Evolutionary conservation across 2,888 invertebrate species (phyloP), one percentile per base, ranked within the genome.

Genomic region (Pterostichus niger): DNA sequence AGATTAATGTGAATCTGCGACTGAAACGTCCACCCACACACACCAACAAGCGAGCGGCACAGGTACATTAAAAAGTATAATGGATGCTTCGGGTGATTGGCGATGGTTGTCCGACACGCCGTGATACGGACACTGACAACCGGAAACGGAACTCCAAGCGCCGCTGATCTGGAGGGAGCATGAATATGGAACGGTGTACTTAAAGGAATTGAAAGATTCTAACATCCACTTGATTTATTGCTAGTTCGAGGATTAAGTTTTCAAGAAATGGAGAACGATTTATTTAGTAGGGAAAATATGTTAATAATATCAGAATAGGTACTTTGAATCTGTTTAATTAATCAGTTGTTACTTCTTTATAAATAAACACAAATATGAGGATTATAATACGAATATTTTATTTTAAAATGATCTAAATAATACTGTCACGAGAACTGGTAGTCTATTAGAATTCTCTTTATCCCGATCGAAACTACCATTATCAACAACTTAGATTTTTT

Each of bases 1-100:
- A 82, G 82, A 82, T 82, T 82, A 82, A 82, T 82, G 82, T 75
- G 82, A 82, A 82, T 24, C 81, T 81, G 81, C 68, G 81, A 46
- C 11, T 81, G 81, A 81, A 71, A 44, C 81, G 49, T 52, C 64
- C 59, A 59, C 31, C 10, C 40, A 71, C 68, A 40, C 44, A 71
- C 44, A 33, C 5, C 10, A 64, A n/a, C 31, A 59, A 31, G 17
- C 52, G 35, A 64, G 35, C 64, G 24, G 56, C 56, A 24, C 79
- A 52, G 52, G 44, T 61, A 68, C 80, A 80, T 80, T 80, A 80
- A 68, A 80, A 80, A 80, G 80, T 80, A 80, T 80, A 80, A 80
- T 80, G 54, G 56, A 10, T 71, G 49, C 46, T 24, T 15, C 44
- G 49, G 49, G 71, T 44, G 49, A 75, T 52, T 46, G 52, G 52